Evolutionary conservation across 2,113 vertebrate genomes (phyloP), one percentile per base, ranked within the genome.

Genomic region (Brachirus orientalis): DNA sequence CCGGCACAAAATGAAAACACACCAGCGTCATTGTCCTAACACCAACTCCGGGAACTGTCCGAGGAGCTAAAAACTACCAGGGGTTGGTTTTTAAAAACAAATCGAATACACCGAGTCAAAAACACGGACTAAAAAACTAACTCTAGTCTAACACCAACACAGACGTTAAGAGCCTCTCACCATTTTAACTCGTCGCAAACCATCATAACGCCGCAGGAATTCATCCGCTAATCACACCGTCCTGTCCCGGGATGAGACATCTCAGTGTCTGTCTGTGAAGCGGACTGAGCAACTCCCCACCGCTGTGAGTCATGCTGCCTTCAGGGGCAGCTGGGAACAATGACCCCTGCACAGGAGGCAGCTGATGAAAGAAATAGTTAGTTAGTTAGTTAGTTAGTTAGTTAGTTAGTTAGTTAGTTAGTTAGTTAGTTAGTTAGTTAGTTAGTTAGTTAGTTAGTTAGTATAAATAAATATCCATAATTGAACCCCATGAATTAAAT

Each of bases 21-120:
- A 80, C 55, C 63, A 48, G 37, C 6, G 74, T 84, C 86, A 86
- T 85, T 54, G 79, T 55, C 56, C 59, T 9, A 11, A 13, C 44
- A 38, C 33, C 35, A 43, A 43, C 28, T 28, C 28, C 28, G n/a
- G 16, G 22, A 56, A 54, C 20, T 47, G 54, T 51, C 60, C 64
- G 40, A 53, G 35, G 11, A 37, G 6, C 40, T 55, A 65, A 19
- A 28, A 57, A 61, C 65, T 47, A 77, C 28, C 36, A 10, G 12
- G 6, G 20, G 9, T 43, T 2, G 40, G 3, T 28, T 43, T 43
- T 40, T 41, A 17, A 20, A 46, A 13, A 20, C 22, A 18, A 20
- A 44, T 22, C 0, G 3, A 2, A 11, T 16, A 9, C 1, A 45
- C 14, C 43, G 38, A 0, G 14, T 51, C 1, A n/a, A 38, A 65